Evolutionary conservation across 2,888 invertebrate species (phyloP).

Genomic region (Meliscaeva auricollis): DNA sequence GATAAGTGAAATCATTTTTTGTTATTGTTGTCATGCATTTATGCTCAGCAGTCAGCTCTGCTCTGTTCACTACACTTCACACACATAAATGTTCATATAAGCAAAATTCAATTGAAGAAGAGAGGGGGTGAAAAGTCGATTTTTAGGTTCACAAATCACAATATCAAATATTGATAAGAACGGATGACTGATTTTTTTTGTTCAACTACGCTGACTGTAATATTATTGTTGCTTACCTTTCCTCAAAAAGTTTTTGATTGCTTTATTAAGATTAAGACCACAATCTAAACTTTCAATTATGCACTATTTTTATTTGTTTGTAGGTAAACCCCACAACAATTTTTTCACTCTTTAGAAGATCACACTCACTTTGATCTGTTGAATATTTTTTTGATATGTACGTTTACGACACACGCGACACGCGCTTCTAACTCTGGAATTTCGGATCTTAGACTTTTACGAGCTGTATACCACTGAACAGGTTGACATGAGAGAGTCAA

Average conservation of each 20-base stretch:
- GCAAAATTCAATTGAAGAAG: not conserved
- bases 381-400: not conserved
- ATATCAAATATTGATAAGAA: constrained; percentile 37
- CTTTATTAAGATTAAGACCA: not conserved
- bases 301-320: constrained; percentile 8
- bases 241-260: not conserved
- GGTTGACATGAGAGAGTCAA: constrained; percentile 80
- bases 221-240: not conserved
- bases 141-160: constrained; percentile 16
- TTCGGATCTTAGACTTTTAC: not conserved
- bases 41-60: not conserved
- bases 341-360: constrained; percentile 14
- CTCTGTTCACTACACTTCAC: not conserved
- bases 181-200: constrained; percentile 3
- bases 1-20: constrained; percentile 46
- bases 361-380: constrained; percentile 12
- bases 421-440: constrained; percentile 5
- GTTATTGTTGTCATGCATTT: constrained; percentile 41
- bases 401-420: constrained; percentile 17
- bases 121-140: constrained; percentile 14
- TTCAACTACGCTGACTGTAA: not conserved
- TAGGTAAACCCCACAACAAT: not conserved
- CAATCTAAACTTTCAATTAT: not conserved
- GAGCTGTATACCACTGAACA: constrained; percentile 77
- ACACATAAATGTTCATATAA: not conserved